Evolutionary conservation across 2,797 vertebrate genomes (phyloP).

Genomic region (Epinephelus coioides): DNA sequence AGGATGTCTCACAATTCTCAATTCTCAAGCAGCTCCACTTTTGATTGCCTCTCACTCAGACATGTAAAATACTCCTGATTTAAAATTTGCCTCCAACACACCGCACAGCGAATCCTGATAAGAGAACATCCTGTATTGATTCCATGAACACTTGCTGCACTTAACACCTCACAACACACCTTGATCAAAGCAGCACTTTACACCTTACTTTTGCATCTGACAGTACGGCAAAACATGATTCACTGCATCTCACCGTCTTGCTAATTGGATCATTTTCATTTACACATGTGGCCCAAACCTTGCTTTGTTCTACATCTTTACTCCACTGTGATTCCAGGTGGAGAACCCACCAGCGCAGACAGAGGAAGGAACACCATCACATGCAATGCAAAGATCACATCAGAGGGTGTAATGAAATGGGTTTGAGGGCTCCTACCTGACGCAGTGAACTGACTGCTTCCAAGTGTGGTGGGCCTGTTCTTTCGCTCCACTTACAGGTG

Average conservation of each 20-base stretch:
- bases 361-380: slow-evolving; percentile 45
- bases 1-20: slow-evolving; percentile 17
- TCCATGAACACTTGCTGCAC: slow-evolving; percentile 28
- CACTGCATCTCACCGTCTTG: slow-evolving; percentile 19
- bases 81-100: slow-evolving; percentile 17
- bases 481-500: slow-evolving; percentile 98
- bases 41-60: slow-evolving; percentile 15
- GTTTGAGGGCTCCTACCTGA: slow-evolving; percentile 90
- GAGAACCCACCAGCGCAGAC: slow-evolving; percentile 60
- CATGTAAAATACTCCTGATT: slow-evolving; percentile 10
- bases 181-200: slow-evolving; percentile 35
- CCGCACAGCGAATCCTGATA: slow-evolving; percentile 13
- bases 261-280: slow-evolving; percentile 58
- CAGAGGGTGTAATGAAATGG: slow-evolving; percentile 35
- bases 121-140: not conserved
- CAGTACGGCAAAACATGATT: slow-evolving; percentile 24
- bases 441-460: slow-evolving; percentile 98
- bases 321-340: slow-evolving; percentile 67
- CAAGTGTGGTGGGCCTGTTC: slow-evolving; percentile 96
- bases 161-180: slow-evolving; percentile 16
- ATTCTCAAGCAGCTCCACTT: slow-evolving; percentile 19
- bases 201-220: slow-evolving; percentile 20
- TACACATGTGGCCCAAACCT: slow-evolving; percentile 43
- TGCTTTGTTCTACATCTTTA: slow-evolving; percentile 63
- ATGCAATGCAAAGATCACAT: slow-evolving; percentile 13